Base-by-base conservation (phyloP, 1,140 invertebrate species). In the Orius insidiosus region DNA sequence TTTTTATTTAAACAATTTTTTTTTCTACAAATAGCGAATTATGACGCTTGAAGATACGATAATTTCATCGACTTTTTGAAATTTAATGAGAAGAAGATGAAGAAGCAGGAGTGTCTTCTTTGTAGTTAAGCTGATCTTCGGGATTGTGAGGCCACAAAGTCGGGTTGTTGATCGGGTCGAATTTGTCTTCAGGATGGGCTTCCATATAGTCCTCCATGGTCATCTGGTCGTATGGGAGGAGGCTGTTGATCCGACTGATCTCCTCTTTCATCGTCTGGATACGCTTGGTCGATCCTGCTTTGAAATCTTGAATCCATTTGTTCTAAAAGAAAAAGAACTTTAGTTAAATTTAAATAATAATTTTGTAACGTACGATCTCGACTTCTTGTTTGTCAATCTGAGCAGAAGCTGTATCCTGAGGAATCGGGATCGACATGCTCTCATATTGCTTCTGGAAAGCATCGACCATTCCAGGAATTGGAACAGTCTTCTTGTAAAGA, bases 181-280 rank as follows among this genome's bases (percentile, higher is more conserved):
- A 51, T 30, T 77, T 74, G 0, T 57, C 2, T 1, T 87, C 72
- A 3, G 83, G 85, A 62, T 75, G 76, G 10, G 73, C 67, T 52
- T 79, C 72, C 10, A 59, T 58, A 58, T 68, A 84, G 62, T 92
- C 86, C 63, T 93, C 85, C 73, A 85, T 69, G 0, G 85, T 92
- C 87, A 94, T 92, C 51, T 87, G 66, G 34, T 72, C 66, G 43
- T 77, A 80, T 13, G 85, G 80, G 47, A 90, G 63, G 51, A 86
- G 60, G 6, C 62, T 59, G 43, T 76, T 68, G 54, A 84, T 61
- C 53, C 67, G 63, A 1, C 61, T 63, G 32, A 83, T 64, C 56
- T 78, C 68, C 24, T 66, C 67, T 53, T 76, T 55, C 50, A 63
- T 66, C 30, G 56, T 46, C 6, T 43, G 54, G 34, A 72, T 66